Percentiles rank a stretch among this genome's conserved stretches.
Conservation (phyloP, 2,113 vertebrate species). For the Oenanthe oenanthe region DNA sequence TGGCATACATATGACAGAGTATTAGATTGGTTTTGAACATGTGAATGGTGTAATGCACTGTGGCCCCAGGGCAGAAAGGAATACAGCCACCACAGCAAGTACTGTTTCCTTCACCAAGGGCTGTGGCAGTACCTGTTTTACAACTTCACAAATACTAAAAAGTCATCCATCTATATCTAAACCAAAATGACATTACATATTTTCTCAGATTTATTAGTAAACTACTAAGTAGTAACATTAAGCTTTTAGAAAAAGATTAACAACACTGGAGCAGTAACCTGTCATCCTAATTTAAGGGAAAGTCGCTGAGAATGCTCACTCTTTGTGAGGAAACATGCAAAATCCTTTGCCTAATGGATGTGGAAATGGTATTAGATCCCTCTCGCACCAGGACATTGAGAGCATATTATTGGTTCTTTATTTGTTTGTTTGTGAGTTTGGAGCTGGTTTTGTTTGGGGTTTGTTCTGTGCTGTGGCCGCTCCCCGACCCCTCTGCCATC, state of each 20-base stretch:
- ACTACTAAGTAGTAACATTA: conserved; percentile 78
- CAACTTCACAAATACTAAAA: conserved; percentile 6
- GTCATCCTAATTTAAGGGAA: conserved; percentile 78
- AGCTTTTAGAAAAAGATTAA: conserved; percentile 83
- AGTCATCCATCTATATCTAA: conserved; percentile 70
- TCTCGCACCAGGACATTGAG: conserved; percentile 18
- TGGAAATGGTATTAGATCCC: conserved; percentile 1
- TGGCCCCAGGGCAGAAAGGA: conserved; percentile 24
- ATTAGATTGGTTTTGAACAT: not conserved
- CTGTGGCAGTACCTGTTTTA: not conserved
- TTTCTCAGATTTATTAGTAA: conserved; percentile 81
- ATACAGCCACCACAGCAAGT: not conserved
- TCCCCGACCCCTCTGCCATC: fast-evolving
- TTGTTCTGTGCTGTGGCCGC: fast-evolving
- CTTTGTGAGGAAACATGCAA: conserved; percentile 65
- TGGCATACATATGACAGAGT: not conserved
- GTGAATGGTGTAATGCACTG: not conserved
- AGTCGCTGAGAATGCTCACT: conserved; percentile 71
- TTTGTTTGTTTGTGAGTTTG: not conserved
- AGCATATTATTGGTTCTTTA: not conserved
- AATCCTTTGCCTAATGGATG: conserved; percentile 70
- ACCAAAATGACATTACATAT: conserved; percentile 68
- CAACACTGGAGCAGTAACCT: conserved; percentile 57
- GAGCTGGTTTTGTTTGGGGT: not conserved
- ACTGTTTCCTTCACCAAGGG: not conserved